Conservation (phyloP, 1,140 invertebrate genomes). For the Schlechtendalia chinensis region DNA sequence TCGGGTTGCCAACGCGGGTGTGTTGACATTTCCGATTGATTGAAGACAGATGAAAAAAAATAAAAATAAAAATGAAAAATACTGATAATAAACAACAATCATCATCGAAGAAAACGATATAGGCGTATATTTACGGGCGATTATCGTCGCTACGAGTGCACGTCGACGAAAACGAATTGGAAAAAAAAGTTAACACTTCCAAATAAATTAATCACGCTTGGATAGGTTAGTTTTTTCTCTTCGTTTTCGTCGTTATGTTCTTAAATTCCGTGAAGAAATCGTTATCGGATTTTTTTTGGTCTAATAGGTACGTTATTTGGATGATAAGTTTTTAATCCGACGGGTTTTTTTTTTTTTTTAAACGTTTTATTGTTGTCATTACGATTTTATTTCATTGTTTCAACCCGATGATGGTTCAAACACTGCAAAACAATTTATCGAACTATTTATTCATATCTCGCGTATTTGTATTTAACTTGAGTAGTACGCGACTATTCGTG, state of each 20-base stretch:
- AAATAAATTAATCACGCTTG: constrained; percentile 13
- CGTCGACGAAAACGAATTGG: not conserved
- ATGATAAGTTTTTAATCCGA: no score
- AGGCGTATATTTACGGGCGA: not conserved
- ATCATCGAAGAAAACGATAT: constrained; percentile 22
- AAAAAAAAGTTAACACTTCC: not conserved
- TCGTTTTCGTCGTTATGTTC: constrained; percentile 4
- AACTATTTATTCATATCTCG: no score
- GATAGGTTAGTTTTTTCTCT: constrained; percentile 6
- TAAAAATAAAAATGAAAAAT: not conserved
- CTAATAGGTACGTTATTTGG: not conserved
- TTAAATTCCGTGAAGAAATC: constrained; percentile 26
- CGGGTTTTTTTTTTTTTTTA: no score
- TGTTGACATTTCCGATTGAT: constrained; percentile 34
- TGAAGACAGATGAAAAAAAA: not conserved
- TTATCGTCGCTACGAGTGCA: not conserved
- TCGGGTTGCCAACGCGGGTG: not conserved
- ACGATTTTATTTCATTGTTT: no score
- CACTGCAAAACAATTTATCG: no score
- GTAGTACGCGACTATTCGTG: no score
- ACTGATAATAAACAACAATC: not conserved
- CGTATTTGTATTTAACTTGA: no score
- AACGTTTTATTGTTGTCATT: no score
- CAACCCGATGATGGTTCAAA: no score
- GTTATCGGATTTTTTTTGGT: constrained; percentile 19